phyloP scores from a whole-genome alignment of 2,113 vertebrate genomes.

The Micromys minutus region DNA sequence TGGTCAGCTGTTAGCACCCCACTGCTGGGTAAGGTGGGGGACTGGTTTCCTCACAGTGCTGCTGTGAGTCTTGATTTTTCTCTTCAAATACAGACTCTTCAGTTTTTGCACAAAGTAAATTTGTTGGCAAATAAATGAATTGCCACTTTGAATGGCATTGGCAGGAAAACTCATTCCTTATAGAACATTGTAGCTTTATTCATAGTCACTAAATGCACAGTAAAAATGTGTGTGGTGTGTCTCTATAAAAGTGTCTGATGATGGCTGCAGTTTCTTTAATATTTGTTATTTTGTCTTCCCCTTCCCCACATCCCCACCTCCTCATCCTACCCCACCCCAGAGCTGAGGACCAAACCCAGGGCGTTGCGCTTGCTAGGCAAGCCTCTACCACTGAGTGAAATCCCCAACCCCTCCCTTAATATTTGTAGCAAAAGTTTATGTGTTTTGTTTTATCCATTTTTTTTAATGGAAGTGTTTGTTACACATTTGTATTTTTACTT shows the following conservation, averaged over 20 bases:
- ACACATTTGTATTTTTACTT: conserved; percentile 32
- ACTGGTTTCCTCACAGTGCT: not conserved
- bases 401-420: no score
- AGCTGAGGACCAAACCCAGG: no score
- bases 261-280: not conserved
- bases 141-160: not conserved
- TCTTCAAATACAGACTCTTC: conserved; percentile 60
- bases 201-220: conserved; percentile 9
- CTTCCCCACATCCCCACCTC: no score
- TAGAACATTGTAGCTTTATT: conserved; percentile 49
- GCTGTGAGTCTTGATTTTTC: not conserved
- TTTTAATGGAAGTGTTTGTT: conserved; percentile 58
- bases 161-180: conserved; percentile 1
- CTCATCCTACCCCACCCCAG: no score
- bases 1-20: conserved; percentile 28
- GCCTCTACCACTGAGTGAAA: no score
- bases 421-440: conserved; percentile 62
- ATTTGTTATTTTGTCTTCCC: conserved; percentile 11
- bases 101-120: conserved; percentile 71
- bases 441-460: conserved; percentile 60
- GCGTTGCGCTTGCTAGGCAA: no score
- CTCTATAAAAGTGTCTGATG: conserved; percentile 51
- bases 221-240: conserved; percentile 30
- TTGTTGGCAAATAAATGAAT: not conserved
- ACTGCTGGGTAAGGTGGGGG: conserved; percentile 54